Base-by-base conservation (phyloP, 2,797 vertebrate genomes). In the Brachyalestes nurse region DNA sequence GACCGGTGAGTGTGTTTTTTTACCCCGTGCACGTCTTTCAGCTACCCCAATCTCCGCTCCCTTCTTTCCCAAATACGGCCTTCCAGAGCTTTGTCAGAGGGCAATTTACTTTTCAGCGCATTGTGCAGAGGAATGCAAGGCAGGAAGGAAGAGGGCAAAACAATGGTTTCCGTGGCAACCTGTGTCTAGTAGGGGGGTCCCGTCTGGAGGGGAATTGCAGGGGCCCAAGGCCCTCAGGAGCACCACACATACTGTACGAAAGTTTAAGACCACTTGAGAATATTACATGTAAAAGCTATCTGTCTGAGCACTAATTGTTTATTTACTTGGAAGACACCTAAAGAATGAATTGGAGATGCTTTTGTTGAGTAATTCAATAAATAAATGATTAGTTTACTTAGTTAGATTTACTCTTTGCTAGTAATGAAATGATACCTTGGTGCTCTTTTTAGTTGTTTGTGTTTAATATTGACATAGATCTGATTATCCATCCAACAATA, bases 41-140 rank as follows among this genome's bases (percentile, higher is more conserved):
- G 84, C 82, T 42, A 2, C 53, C 78, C 47, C 58, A 86, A 82
- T 90, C 90, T 89, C 90, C 16, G 69, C 72, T 45, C 81, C 83
- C 87, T 89, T 86, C 90, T 89, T 91, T 89, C 92, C 86, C 88
- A 84, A 90, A 88, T 90, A 87, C 80, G 66, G 88, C 89, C 91
- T 86, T 75, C 85, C 90, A 84, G 91, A 75, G 87, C 90, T 94
- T 93, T 94, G 92, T 93, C 85, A 85, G 88, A 90, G 89, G 88
- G 90, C 90, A 92, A 93, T 94, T 94, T 92, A 88, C 90, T 94
- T 94, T 94, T 94, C 94, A 93, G 90, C 93, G 77, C 89, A 87
- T 91, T 90, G 88, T 93, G 89, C 62, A 67, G 87, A 92, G 92
- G 94, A 95, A 95, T 94, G 93, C 89, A 87, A 88, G 90, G 87